These are phyloP conservation scores for Epinephelus malabaricus DNA, from an alignment of 2,797 vertebrate genomes.

Conservation along the genomic window DNA sequence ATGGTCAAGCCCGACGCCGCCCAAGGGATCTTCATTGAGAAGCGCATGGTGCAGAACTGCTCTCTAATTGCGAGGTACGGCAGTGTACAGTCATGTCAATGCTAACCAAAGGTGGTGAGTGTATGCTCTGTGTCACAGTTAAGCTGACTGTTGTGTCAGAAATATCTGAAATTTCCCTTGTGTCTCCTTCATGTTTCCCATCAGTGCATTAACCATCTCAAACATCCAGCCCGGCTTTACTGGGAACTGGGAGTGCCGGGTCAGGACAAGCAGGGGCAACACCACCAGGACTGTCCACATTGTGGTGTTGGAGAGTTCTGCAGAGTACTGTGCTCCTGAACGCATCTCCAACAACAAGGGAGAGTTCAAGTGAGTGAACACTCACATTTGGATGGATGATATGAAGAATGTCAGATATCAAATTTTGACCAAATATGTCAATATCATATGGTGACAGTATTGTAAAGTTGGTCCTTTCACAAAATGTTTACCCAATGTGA, in stretches of 20 bases:
- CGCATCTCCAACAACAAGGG: slow-evolving; percentile 97
- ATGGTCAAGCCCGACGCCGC: slow-evolving; percentile 93
- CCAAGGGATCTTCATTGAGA: slow-evolving; percentile 96
- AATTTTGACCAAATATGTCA: too few relatives aligned
- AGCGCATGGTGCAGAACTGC: slow-evolving; percentile 98
- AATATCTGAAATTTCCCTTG: neutral
- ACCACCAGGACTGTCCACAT: slow-evolving; percentile 95
- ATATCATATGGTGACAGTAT: too few relatives aligned
- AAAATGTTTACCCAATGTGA: too few relatives aligned
- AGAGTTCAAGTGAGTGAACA: slow-evolving; percentile 92
- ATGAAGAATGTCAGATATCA: too few relatives aligned
- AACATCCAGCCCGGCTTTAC: slow-evolving; percentile 98
- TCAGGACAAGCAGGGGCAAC: slow-evolving; percentile 95
- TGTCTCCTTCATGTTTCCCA: neutral
- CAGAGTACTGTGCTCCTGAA: slow-evolving; percentile 93
- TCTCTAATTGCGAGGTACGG: slow-evolving; percentile 95
- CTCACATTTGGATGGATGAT: too few relatives aligned
- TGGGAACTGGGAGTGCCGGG: slow-evolving; percentile 97
- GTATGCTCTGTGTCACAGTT: too few relatives aligned
- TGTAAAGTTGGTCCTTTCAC: too few relatives aligned
- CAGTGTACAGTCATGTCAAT: accelerated
- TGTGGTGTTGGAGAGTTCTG: slow-evolving; percentile 95
- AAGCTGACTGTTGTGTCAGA: too few relatives aligned
- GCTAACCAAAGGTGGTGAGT: neutral
- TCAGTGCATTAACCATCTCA: slow-evolving; percentile 95